These are phyloP conservation scores for Cheilosia vernalis DNA, from an alignment of 2,888 invertebrate species.

Conservation along the genomic window DNA sequence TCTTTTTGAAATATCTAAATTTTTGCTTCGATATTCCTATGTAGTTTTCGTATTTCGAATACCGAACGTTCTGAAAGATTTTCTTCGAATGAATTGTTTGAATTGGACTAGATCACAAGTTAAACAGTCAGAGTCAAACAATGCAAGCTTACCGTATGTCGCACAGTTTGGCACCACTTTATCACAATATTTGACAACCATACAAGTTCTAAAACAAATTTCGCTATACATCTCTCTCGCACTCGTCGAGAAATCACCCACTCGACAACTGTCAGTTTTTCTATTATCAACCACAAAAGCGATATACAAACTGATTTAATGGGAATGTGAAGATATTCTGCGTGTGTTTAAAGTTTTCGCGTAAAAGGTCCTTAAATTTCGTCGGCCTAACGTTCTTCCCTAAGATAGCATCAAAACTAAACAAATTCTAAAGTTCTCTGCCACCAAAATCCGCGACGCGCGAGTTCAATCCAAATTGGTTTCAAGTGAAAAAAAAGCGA, in stretches of 20 bases:
- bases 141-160: background rate
- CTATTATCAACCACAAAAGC: conserved; percentile 66
- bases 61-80: too few species aligned
- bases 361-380: conserved; percentile 14
- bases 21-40: too few species aligned
- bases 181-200: conserved; percentile 3
- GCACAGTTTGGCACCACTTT: conserved; percentile 8
- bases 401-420: background rate
- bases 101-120: background rate
- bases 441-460: background rate
- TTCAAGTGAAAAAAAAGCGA: conserved; percentile 13
- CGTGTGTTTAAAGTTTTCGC: conserved; percentile 39
- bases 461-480: conserved; percentile 5
- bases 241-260: conserved; percentile 35
- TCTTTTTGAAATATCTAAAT: too few species aligned
- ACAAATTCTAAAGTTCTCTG: background rate
- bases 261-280: conserved; percentile 61
- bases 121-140: background rate
- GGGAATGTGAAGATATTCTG: conserved; percentile 49
- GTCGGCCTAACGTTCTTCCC: background rate
- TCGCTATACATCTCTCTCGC: conserved; percentile 18
- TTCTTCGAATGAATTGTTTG: too few species aligned
- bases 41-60: too few species aligned
- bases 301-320: conserved; percentile 44
- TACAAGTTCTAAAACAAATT: background rate